Evolutionary conservation across 2,113 vertebrate species (phyloP), one percentile per base, ranked within the genome.

Genomic region (Sclerurus mexicanus): DNA sequence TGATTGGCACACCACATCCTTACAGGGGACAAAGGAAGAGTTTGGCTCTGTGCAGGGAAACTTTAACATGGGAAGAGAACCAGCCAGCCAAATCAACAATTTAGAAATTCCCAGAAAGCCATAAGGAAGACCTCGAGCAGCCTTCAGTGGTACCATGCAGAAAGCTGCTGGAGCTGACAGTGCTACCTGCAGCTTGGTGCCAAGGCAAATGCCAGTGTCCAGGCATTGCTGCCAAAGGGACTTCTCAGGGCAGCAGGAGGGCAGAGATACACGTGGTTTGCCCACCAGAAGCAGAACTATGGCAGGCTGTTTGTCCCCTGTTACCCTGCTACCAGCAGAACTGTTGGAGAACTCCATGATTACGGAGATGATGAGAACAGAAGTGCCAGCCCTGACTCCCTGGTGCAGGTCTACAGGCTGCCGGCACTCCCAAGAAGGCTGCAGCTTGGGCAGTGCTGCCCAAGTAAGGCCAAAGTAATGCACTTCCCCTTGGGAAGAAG

Each of bases 11-110:
- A 33, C 68, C 64, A 58, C 55, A 66, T 73, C 75, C 46, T 90
- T 80, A 46, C 25, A 66, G 55, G 46, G 37, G 28, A 24, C 62
- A 85, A 59, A 90, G 66, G 66, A 87, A 44, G 62, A 49, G 20
- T 9, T 73, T 73, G 42, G 31, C 77, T 90, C 79, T 50, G 55
- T 74, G n/a, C 12, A 62, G 71, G 44, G 71, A 81, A 95, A 89
- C 62, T 33, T 85, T n/a, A 60, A 9, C 7, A 18, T 19, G 25
- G 46, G 63, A 53, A 35, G 63, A 92, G 68, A 60, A 69, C 55
- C 23, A 63, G n/a, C n/a, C 33, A 60, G 39, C 35, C 1, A 9
- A 63, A 81, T 56, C 30, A 72, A 58, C 62, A 44, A 46, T 76
- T 83, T 49, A 83, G 77, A 87, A 93, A 87, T 80, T 33, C 3